Evolutionary conservation across 2,797 vertebrate species (phyloP), one percentile per base, ranked within the genome.

Genomic region (Tauraco hartlaubi): DNA sequence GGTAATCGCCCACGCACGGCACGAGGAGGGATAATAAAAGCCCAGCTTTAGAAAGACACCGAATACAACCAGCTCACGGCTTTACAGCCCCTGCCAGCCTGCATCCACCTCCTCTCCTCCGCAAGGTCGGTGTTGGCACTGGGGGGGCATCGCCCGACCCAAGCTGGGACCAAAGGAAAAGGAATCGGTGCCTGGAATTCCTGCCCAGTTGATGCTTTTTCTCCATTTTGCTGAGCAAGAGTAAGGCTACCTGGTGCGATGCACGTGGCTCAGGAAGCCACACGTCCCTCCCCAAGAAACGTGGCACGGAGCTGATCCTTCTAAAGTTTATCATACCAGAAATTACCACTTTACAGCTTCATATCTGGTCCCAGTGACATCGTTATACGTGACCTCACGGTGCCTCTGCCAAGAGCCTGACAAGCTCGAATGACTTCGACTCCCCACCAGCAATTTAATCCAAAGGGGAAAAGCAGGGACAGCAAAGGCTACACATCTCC

Each of bases 171-270:
- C 87, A 83, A 80, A 73, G 1, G 54, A 93, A 85, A 52, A 64
- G 80, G 33, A 21, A 17, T 6, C 2, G 1, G 39, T 17, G 33
- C 63, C 83, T 95, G 92, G 62, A 89, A 91, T 85, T 90, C 93
- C 91, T 94, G 67, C 49, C 73, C 39, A 94, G 95, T 63, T 79
- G 87, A 86, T 76, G 91, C 83, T 95, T 91, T 91, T 94, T 94
- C 96, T 96, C 95, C 75, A 71, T 89, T 96, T 90, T 58, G 25
- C 68, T 35, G 86, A 87, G 92, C 93, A 92, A 95, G 83, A 95
- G 88, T 55, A 94, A 96, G 88, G 86, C 58, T 73, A 94, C 63
- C 86, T 85, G 78, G 33, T 81, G 84, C 19, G 15, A 88, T 44
- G 66, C 87, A 88, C 1, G 3, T 33, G 71, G 79, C 92, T 68